These are phyloP conservation scores for Nesogale talazaci DNA, from an alignment of 2,113 vertebrate genomes.

Conservation along the genomic window DNA sequence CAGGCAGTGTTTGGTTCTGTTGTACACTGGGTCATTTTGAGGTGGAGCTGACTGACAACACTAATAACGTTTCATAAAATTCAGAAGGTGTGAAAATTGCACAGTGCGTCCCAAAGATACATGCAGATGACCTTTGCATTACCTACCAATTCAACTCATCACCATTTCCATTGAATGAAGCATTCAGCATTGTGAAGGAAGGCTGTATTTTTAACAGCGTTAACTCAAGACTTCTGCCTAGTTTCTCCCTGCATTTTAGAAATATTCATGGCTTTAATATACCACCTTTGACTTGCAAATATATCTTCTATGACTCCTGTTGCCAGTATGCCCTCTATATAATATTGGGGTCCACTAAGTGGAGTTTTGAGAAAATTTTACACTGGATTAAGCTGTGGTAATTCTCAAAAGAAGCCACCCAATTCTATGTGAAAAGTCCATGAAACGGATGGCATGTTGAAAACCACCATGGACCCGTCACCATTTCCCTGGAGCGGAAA, in stretches of 20 bases:
- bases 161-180: not conserved
- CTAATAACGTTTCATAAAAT: not conserved
- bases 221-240: slow-evolving; percentile 29
- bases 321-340: not conserved
- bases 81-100: not conserved
- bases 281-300: not conserved
- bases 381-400: not conserved
- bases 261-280: not conserved
- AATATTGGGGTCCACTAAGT: not conserved
- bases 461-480: slow-evolving; percentile 5
- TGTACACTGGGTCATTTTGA: too few relatives aligned
- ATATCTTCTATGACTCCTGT: not conserved
- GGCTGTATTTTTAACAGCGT: not conserved
- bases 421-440: not conserved
- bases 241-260: not conserved
- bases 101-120: not conserved
- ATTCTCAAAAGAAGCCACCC: not conserved
- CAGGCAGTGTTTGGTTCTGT: too few relatives aligned
- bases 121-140: slow-evolving; percentile 15
- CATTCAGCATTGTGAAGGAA: not conserved
- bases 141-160: not conserved
- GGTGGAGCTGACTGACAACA: not conserved
- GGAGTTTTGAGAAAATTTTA: not conserved
- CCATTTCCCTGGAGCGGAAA: not conserved
- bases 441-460: not conserved